Conservation (phyloP, 2,113 vertebrate genomes). For the Saguinus midas region DNA sequence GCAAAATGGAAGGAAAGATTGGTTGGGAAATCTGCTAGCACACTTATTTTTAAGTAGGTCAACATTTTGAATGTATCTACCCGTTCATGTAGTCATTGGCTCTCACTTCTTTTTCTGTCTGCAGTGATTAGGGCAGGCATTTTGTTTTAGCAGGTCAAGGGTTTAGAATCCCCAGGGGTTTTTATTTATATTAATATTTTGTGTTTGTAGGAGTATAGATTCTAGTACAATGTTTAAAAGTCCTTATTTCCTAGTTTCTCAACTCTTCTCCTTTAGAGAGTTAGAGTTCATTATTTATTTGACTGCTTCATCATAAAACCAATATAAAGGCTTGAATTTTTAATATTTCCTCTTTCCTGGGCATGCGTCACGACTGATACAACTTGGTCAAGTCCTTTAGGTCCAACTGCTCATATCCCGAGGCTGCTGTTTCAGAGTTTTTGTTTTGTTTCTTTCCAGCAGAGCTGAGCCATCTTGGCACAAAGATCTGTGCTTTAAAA, state of each 20-base stretch:
- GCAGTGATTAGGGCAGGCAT: neutral
- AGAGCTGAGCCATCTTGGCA: neutral
- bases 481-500: neutral
- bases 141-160: neutral
- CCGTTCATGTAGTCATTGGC: neutral
- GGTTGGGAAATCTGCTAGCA: slow-evolving; percentile 49
- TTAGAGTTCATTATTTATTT: slow-evolving; percentile 24
- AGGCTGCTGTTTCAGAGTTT: neutral
- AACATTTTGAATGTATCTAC: neutral
- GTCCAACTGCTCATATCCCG: neutral
- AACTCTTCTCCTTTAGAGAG: neutral
- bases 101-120: neutral
- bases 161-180: neutral
- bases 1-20: slow-evolving; percentile 27
- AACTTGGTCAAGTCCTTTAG: neutral
- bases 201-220: neutral
- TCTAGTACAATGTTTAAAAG: neutral
- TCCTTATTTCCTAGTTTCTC: neutral
- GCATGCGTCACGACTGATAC: neutral
- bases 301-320: neutral
- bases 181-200: neutral
- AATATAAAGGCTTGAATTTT: slow-evolving; percentile 37
- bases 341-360: neutral
- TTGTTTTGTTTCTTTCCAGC: neutral
- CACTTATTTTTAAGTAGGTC: slow-evolving; percentile 58